These are phyloP conservation scores for Tethea ocularis DNA, from an alignment of 2,888 invertebrate genomes.

Conservation along the genomic window DNA sequence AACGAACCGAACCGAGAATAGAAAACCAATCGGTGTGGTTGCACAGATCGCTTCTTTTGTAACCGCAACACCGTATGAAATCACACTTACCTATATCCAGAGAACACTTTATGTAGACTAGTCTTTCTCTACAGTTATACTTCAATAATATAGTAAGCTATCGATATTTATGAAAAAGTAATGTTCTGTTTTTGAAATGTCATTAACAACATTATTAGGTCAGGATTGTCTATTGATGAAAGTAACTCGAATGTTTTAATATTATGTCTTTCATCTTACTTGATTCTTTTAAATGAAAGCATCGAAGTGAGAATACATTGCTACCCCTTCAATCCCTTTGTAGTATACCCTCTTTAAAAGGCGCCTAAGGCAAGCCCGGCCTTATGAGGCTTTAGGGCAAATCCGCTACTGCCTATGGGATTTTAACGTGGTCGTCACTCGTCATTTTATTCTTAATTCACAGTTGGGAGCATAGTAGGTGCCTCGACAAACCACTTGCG, in stretches of 20 bases:
- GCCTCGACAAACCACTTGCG: constrained; percentile 26
- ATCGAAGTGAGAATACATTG: no score
- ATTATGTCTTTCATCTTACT: no score
- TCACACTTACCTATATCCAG: constrained; percentile 40
- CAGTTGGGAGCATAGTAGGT: constrained; percentile 35
- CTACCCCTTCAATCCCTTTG: no score
- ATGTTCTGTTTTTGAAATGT: no score
- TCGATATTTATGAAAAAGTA: background rate
- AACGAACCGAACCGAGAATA: constrained; percentile 37
- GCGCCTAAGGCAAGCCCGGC: no score
- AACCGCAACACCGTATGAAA: constrained; percentile 62
- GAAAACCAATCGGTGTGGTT: constrained; percentile 63
- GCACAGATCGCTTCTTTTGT: constrained; percentile 63
- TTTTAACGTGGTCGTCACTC: constrained; percentile 26
- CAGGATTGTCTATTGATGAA: no score
- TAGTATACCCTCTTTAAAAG: background rate
- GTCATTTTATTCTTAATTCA: constrained; percentile 34
- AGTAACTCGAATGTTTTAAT: no score
- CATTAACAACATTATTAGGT: no score
- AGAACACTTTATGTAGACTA: background rate
- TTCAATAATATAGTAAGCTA: background rate
- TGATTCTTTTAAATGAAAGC: no score
- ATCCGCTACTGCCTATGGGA: background rate
- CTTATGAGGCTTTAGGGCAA: no score
- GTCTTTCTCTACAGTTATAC: background rate